Base-by-base conservation (phyloP, 2,888 invertebrate species). In the Amaurobius ferox region DNA sequence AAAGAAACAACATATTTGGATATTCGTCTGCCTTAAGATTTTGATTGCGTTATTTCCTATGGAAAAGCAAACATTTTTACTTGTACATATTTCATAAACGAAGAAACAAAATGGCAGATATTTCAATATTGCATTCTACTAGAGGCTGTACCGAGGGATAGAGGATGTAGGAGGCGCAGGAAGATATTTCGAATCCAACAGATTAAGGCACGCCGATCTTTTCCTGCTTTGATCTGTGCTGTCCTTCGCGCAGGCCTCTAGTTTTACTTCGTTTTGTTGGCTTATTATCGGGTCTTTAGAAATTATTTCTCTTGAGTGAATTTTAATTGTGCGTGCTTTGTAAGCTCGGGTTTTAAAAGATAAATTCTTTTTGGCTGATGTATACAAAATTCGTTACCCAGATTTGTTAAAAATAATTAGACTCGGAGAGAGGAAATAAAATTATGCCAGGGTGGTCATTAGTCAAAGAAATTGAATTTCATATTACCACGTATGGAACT, bases 201-300 rank as follows among this genome's bases (percentile, higher is more conserved):
- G 55, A 55, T 55, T 55, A 55, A 55, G 55, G 23, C 5, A 1
- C 55, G 55, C 3, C 19, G 19, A 23, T 55, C 55, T 55, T 23
- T 55, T 55, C 55, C 55, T 55, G 55, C 55, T 55, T 55, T 55
- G 55, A 55, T 23, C 55, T 55, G 23, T 23, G 55, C 55, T 11
- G 55, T 55, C 55, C 55, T 23, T 3, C 16, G 55, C 55, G 55
- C 55, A 55, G 19, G 55, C 55, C 55, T 55, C 55, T 55, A 55
- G 19, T 55, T 55, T 55, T 23, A 55, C 1, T 55, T 55, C 23
- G 55, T 55, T 55, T 55, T 23, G 55, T 55, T 55, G 23, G 55
- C 55, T 55, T 55, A 55, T 55, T 55, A 55, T 55, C 55, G 55
- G 55, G 55, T 55, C 55, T 55, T 55, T 55, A 55, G 55, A 55